Base-by-base conservation (phyloP, 1,140 invertebrate species). In the Neodiprion lecontei region DNA sequence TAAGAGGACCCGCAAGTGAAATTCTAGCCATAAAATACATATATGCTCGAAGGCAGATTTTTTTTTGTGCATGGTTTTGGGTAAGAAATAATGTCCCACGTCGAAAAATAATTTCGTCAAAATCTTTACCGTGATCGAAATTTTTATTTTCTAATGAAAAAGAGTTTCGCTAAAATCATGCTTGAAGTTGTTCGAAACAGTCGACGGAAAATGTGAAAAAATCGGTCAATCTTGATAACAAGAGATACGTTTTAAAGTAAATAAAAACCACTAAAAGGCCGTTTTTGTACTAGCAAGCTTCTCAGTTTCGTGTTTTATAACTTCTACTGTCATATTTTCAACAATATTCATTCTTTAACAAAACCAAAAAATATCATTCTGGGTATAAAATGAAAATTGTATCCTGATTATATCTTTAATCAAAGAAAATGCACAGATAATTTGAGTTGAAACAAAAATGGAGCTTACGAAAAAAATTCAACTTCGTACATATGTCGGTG, bases 31-130 rank as follows among this genome's bases (percentile, higher is more conserved):
- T 40, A 40, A 3, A 5, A 40, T 40, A 40, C 28, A 40, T 40
- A 2, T 40, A 40, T 40, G 28, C 1, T 40, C 5, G 28, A 5
- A 3, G 28, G 28, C 28, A 3, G 28, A 40, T 40, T 40, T 40
- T 40, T 40, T 40, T 61, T 61, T 61, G 53, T 61, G 53, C 53
- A 61, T 61, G 53, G n/a, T 61, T 61, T 61, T 17, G 53, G 53
- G 9, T 61, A 9, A 61, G n/a, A 17, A 61, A 61, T 61, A 9
- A 61, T 12, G 11, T 17, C 9, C 53, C 53, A 14, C n/a, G n/a
- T 14, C 53, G 7, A 61, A 61, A 61, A 61, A 61, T 12, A n/a
- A 61, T 12, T 61, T n/a, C 8, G 53, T 2, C 7, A n/a, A 61
- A 12, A n/a, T 61, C 11, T 61, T 61, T 0, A 2, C 2, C 53